phyloP scores from a whole-genome alignment of 2,888 invertebrate species.

The Pammene aurita region DNA sequence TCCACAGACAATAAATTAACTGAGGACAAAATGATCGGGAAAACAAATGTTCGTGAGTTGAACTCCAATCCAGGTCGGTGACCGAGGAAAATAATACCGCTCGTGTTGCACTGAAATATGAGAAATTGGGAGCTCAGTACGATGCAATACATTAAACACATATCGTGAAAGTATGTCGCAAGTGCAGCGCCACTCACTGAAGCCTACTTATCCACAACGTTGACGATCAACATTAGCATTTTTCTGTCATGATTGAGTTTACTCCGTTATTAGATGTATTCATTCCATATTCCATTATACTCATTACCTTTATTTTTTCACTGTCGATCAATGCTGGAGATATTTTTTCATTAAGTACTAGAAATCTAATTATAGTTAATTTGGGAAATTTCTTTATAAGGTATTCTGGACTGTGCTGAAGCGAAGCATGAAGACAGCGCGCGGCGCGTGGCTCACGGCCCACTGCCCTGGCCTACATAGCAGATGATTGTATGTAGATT shows the following conservation, averaged over 20 bases:
- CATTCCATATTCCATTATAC: neutral
- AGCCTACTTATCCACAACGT: slow-evolving; percentile 40
- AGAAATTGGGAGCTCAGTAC: slow-evolving; percentile 53
- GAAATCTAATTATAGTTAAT: neutral
- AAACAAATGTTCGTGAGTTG: slow-evolving; percentile 50
- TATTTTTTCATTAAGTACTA: neutral
- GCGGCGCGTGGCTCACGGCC: slow-evolving; percentile 63
- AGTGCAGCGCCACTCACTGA: slow-evolving; percentile 43
- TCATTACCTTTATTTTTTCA: neutral
- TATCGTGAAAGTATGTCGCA: slow-evolving; percentile 48
- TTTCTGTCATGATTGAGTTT: slow-evolving; percentile 21
- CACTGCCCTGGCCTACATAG: slow-evolving; percentile 79
- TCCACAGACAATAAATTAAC: slow-evolving; percentile 52
- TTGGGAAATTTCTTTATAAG: slow-evolving; percentile 3
- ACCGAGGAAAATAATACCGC: slow-evolving; percentile 56
- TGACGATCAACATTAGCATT: slow-evolving; percentile 38
- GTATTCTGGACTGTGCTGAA: slow-evolving; percentile 43
- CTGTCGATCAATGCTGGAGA: neutral
- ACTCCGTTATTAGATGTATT: slow-evolving; percentile 4
- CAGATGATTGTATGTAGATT: slow-evolving; percentile 82
- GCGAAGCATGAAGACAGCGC: slow-evolving; percentile 32
- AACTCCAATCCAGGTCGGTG: slow-evolving; percentile 66
- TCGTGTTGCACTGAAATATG: slow-evolving; percentile 58
- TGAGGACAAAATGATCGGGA: slow-evolving; percentile 55
- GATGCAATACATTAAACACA: slow-evolving; percentile 44